phyloP scores from a whole-genome alignment of 2,888 invertebrate genomes.

The Auanema freiburgensis region DNA sequence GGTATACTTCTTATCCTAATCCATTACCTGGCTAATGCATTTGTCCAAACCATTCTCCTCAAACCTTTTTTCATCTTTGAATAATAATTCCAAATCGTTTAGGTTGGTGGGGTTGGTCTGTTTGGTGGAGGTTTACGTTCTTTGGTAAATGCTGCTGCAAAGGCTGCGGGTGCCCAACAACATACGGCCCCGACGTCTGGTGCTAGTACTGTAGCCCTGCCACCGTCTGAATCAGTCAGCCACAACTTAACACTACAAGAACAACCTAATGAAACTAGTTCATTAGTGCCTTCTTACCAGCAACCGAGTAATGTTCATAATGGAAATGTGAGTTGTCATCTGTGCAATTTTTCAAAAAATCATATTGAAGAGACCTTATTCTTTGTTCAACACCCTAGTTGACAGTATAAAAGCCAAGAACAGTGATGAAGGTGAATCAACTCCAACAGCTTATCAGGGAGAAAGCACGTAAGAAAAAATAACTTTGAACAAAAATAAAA shows the following conservation, averaged over 20 bases:
- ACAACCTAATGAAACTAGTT: slow-evolving; percentile 27
- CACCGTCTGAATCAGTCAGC: too few species aligned
- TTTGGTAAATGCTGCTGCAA: slow-evolving; percentile 56
- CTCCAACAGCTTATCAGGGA: slow-evolving; percentile 35
- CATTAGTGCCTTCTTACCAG: slow-evolving; percentile 24
- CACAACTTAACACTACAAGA: slow-evolving; percentile 19
- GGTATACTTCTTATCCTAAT: too few species aligned
- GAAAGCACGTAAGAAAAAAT: slow-evolving; percentile 10
- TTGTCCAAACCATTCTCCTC: slow-evolving; percentile 1
- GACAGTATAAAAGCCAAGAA: slow-evolving; percentile 63
- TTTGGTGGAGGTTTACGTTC: slow-evolving; percentile 61
- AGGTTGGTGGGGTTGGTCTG: slow-evolving; percentile 54
- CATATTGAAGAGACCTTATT: slow-evolving; percentile 38
- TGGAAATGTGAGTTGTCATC: too few species aligned
- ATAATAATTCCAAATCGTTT: slow-evolving; percentile 19
- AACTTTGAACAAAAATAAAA: background rate
- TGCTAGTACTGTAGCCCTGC: background rate
- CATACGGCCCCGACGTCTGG: slow-evolving; percentile 17
- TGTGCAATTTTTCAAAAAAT: background rate
- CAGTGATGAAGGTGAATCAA: slow-evolving; percentile 53
- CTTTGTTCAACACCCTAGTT: slow-evolving; percentile 60
- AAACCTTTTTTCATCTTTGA: background rate
- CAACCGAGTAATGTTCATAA: slow-evolving; percentile 5
- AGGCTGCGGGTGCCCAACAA: slow-evolving; percentile 44
- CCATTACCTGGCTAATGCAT: background rate